A percentile compares a stretch with the other conserved stretches of the same genome.
Evolutionary conservation across 2,113 vertebrate species (phyloP).

Genomic region (Ailurus styani): DNA sequence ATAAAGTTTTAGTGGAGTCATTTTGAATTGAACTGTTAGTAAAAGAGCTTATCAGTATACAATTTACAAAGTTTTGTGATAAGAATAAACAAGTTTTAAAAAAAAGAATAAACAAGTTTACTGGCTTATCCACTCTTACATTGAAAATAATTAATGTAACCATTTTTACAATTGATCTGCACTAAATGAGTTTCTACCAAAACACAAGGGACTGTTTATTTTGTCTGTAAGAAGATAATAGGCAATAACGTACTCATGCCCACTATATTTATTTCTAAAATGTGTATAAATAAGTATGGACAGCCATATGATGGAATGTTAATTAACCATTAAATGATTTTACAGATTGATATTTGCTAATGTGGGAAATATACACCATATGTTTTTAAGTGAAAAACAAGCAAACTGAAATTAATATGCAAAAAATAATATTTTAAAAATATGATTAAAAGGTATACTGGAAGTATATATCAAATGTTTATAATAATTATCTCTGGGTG

Average conservation of each 20-base stretch:
- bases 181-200: background rate
- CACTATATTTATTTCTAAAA: background rate
- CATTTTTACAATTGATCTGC: background rate
- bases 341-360: conserved; percentile 34
- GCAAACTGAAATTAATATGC: background rate
- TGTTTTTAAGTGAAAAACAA: conserved; percentile 36
- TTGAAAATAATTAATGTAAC: background rate
- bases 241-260: background rate
- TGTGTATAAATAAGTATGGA: background rate
- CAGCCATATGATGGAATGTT: background rate
- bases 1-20: background rate
- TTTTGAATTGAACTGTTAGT: conserved; percentile 25
- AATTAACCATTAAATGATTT: conserved; percentile 35
- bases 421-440: background rate
- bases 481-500: conserved; percentile 18
- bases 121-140: background rate
- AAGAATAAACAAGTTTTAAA: background rate
- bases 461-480: background rate
- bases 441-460: background rate
- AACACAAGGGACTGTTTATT: background rate
- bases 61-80: background rate
- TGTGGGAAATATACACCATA: conserved; percentile 25
- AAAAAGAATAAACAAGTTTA: background rate
- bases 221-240: background rate
- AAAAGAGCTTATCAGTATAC: background rate